Evolutionary conservation across 2,888 invertebrate genomes (phyloP).

Genomic region (Thymelicus acteon): DNA sequence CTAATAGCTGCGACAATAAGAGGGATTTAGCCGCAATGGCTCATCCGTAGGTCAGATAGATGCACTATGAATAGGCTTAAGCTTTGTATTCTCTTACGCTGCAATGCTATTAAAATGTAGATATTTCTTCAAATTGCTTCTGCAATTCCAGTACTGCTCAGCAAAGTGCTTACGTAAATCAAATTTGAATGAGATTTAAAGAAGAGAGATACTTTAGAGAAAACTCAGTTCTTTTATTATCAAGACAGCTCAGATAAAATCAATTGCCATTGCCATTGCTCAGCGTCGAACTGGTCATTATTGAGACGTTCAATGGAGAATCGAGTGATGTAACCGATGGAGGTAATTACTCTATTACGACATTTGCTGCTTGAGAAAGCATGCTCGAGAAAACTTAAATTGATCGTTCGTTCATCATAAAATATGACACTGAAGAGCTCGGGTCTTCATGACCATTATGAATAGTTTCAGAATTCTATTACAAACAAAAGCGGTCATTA

Average conservation of each 20-base stretch:
- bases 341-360: conserved; percentile 19
- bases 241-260: conserved; percentile 28
- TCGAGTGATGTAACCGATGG: conserved; percentile 37
- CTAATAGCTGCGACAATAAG: no score
- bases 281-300: conserved; percentile 39
- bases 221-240: conserved; percentile 15
- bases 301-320: conserved; percentile 41
- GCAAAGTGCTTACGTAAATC: conserved; percentile 3
- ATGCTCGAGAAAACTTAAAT: not conserved
- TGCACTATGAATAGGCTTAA: no score
- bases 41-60: no score
- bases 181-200: conserved; percentile 11
- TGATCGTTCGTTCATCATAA: no score
- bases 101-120: not conserved
- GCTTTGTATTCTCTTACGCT: no score
- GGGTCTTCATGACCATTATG: no score
- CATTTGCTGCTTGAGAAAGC: conserved; percentile 1
- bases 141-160: not conserved
- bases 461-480: no score
- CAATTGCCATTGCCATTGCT: conserved; percentile 29
- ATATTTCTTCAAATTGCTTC: not conserved
- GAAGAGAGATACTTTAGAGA: not conserved
- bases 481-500: no score
- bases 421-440: no score
- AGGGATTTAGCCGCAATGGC: no score